A percentile compares a stretch with the other conserved stretches of the same genome.
Conservation (phyloP, 2,888 invertebrate species). For the Drosophila neonasuta region DNA sequence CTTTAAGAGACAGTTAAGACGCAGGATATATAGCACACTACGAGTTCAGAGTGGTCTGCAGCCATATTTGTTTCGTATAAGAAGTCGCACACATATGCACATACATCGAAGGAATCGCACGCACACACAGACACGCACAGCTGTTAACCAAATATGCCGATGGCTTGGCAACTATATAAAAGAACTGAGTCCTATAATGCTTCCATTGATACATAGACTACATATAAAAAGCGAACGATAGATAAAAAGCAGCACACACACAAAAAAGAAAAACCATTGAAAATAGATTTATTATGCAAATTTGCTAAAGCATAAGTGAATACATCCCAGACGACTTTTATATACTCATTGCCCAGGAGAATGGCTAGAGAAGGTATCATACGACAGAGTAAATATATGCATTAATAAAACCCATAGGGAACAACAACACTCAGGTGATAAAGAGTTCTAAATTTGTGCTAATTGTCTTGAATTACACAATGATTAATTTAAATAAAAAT, state of each 20-base stretch:
- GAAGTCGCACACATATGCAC: conserved; percentile 27
- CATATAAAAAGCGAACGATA: conserved; percentile 34
- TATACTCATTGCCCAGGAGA: conserved; percentile 31
- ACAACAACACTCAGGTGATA: background rate
- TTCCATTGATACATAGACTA: conserved; percentile 59
- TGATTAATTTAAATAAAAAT: too few relatives aligned
- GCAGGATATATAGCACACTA: conserved; percentile 44
- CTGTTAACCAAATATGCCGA: conserved; percentile 64
- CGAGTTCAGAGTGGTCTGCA: conserved; percentile 7
- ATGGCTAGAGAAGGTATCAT: background rate
- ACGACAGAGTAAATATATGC: background rate
- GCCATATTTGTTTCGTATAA: too few relatives aligned
- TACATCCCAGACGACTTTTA: conserved; percentile 43
- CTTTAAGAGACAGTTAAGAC: conserved; percentile 56
- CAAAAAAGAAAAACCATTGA: conserved; percentile 62
- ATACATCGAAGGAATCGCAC: conserved; percentile 5
- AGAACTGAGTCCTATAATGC: conserved; percentile 44
- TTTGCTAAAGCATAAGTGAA: conserved; percentile 70
- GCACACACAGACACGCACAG: conserved; percentile 21
- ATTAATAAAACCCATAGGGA: background rate
- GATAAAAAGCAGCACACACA: conserved; percentile 36
- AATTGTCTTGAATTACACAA: background rate
- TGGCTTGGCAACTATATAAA: conserved; percentile 54
- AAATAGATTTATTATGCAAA: conserved; percentile 79
- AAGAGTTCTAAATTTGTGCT: background rate